Conservation (phyloP, 2,797 vertebrate species). For the Enteromius viviparus region DNA sequence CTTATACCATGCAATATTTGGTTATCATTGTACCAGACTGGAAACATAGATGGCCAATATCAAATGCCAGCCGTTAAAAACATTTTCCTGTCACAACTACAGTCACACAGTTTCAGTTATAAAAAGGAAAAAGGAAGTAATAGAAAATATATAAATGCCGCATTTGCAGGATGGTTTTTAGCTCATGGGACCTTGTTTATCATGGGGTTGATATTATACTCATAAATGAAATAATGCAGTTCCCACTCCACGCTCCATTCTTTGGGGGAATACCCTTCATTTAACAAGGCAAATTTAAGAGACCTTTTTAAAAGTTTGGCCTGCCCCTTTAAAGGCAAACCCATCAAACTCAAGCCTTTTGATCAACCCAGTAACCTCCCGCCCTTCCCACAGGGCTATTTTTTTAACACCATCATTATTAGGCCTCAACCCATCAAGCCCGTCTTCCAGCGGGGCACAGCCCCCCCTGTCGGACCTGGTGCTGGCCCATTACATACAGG, state of each 20-base stretch:
- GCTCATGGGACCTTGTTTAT: constrained; percentile 34
- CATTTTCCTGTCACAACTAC: not conserved
- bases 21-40: constrained; percentile 29
- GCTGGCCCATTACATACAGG: constrained; percentile 69
- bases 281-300: constrained; percentile 72
- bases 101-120: constrained; percentile 6
- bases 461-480: constrained; percentile 65
- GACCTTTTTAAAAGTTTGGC: constrained; percentile 70
- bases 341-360: constrained; percentile 72
- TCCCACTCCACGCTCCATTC: constrained; percentile 24
- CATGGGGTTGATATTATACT: constrained; percentile 22
- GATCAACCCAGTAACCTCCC: constrained; percentile 69
- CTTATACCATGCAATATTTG: constrained; percentile 13
- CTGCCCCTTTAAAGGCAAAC: constrained; percentile 65
- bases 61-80: not conserved
- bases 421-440: constrained; percentile 67
- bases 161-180: constrained; percentile 17
- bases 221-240: constrained; percentile 35
- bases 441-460: constrained; percentile 66
- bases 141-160: constrained; percentile 8
- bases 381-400: constrained; percentile 66
- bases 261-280: constrained; percentile 65
- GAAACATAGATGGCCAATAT: constrained; percentile 9
- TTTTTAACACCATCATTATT: constrained; percentile 74
- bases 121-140: not conserved